phyloP scores from a whole-genome alignment of 1,140 invertebrate genomes.

The Brachionus plicatilis region DNA sequence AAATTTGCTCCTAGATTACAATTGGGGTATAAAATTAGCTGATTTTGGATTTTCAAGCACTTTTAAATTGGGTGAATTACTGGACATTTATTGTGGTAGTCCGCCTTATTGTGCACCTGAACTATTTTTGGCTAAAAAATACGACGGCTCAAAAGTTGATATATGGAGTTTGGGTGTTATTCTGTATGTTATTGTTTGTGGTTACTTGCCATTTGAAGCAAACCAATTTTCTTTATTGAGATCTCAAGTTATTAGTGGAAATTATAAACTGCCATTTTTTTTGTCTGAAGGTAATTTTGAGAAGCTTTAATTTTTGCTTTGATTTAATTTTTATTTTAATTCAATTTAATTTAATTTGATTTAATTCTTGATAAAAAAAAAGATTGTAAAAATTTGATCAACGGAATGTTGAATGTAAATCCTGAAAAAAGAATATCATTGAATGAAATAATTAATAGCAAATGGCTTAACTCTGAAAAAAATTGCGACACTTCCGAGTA shows the following conservation, averaged over 20 bases:
- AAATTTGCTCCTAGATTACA: conserved; percentile 90
- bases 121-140: conserved; percentile 96
- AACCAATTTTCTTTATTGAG: conserved; percentile 61
- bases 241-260: conserved; percentile 63
- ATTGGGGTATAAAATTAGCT: conserved; percentile 97
- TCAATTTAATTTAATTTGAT: no score
- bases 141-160: conserved; percentile 61
- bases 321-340: background rate
- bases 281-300: conserved; percentile 22
- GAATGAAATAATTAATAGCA: conserved; percentile 10
- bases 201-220: conserved; percentile 72
- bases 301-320: background rate
- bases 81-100: conserved; percentile 94
- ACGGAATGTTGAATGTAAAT: conserved; percentile 36
- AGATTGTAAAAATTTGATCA: conserved; percentile 40
- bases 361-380: background rate
- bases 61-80: conserved; percentile 99
- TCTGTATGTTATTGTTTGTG: conserved; percentile 69
- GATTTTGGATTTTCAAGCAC: conserved; percentile 99
- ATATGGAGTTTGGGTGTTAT: conserved; percentile 75
- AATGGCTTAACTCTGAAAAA: conserved; percentile 20
- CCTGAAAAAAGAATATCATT: background rate
- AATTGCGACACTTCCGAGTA: background rate
- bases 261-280: conserved; percentile 38
- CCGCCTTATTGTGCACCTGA: conserved; percentile 99